A percentile compares a stretch with the other conserved stretches of the same genome.
Evolutionary conservation across 2,888 invertebrate genomes (phyloP).

Genomic region (Plemyria rubiginata): DNA sequence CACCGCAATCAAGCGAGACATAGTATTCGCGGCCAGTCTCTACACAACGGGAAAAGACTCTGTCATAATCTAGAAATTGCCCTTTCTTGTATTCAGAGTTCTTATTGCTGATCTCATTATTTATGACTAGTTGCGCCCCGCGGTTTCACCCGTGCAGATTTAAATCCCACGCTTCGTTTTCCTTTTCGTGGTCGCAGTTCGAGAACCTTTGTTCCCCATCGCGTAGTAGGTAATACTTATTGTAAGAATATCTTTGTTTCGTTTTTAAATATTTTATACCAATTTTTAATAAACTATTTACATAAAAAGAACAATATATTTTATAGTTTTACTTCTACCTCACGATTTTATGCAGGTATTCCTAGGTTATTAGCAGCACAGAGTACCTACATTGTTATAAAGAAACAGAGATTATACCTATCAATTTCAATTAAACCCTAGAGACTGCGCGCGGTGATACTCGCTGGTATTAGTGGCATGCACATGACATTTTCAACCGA

Average conservation of each 20-base stretch:
- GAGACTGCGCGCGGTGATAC: too few relatives aligned
- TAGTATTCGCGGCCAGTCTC: slow-evolving; percentile 98
- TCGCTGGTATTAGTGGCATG: too few relatives aligned
- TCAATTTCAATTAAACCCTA: too few relatives aligned
- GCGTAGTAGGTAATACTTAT: too few relatives aligned
- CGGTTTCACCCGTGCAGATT: too few relatives aligned
- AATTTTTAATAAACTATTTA: neutral
- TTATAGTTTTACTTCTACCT: neutral
- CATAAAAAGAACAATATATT: neutral
- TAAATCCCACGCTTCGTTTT: too few relatives aligned
- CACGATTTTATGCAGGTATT: neutral
- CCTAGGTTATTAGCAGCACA: neutral
- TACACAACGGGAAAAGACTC: slow-evolving; percentile 88
- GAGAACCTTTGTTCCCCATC: too few relatives aligned
- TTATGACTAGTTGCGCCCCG: too few relatives aligned
- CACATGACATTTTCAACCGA: too few relatives aligned
- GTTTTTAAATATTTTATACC: neutral
- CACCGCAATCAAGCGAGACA: slow-evolving; percentile 96
- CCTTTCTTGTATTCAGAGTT: slow-evolving; percentile 17
- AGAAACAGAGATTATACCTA: too few relatives aligned
- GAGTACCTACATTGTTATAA: too few relatives aligned
- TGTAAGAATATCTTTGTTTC: neutral
- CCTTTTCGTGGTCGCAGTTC: too few relatives aligned
- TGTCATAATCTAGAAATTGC: slow-evolving; percentile 42
- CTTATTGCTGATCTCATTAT: slow-evolving; percentile 26